Base-by-base conservation (phyloP, 1,140 invertebrate species). In the Gonatopus flavifemur region DNA sequence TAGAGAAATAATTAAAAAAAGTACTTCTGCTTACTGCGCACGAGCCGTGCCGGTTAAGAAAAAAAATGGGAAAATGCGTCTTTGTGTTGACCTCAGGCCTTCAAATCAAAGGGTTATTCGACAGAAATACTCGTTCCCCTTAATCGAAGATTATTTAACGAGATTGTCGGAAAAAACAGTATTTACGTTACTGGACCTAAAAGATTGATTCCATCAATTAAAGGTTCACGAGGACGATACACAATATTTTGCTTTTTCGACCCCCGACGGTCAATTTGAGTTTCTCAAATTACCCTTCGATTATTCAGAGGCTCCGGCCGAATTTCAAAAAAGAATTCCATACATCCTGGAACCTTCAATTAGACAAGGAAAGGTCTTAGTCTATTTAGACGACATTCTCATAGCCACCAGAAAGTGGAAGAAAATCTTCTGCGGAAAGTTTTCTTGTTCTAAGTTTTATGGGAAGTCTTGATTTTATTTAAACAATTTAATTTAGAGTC, bases 361-460 rank as follows among this genome's bases (percentile, higher is more conserved):
- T 8, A 28, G 18, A 22, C 30, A 32, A 12, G 8, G 50, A 64
- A 6, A 50, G 69, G 22, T 53, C 12, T 0, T 54, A 22, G 12
- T 31, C 57, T 20, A 38, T 44, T 31, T 52, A 45, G 20, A 45
- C 36, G 49, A 67, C 19, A 61, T 82, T 2, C 41, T 81, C 1
- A 62, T 81, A 18, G 67, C n/a, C 62, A 12, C 64, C 61, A 9
- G 40, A 52, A 10, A 70, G 64, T 77, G 16, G 54, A 75, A 7
- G 55, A 74, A 36, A 72, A 75, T 18, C n/a, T n/a, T n/a, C n/a
- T n/a, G n/a, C n/a, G n/a, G n/a, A n/a, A n/a, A n/a, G n/a, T n/a
- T n/a, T n/a, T n/a, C n/a, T n/a, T n/a, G n/a, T 39, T 77, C 2
- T n/a, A 57, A 12, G 50, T 65, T 36, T 44, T 81, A n/a, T 9